phyloP scores from a whole-genome alignment of 2,113 vertebrate species.

The Corydoras maculifer region DNA sequence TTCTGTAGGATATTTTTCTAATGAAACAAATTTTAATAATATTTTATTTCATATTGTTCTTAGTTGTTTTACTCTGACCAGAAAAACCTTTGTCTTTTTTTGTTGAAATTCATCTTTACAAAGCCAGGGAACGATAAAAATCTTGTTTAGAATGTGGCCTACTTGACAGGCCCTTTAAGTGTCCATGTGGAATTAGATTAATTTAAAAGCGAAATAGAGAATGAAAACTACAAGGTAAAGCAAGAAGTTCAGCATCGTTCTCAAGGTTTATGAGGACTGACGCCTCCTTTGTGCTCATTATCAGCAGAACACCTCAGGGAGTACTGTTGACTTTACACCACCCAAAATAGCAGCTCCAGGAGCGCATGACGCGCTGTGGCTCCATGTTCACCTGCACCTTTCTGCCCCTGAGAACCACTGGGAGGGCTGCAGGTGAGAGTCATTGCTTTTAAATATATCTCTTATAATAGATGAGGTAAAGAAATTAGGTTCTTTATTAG shows the following conservation, averaged over 20 bases:
- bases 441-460: conserved; percentile 18
- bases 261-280: conserved; percentile 61
- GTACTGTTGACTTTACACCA: conserved; percentile 60
- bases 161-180: conserved; percentile 53
- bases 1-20: too few relatives aligned
- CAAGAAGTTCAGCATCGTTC: conserved; percentile 59
- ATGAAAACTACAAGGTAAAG: conserved; percentile 12
- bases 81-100: too few relatives aligned
- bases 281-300: conserved; percentile 71
- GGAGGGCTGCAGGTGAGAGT: conserved; percentile 22
- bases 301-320: conserved; percentile 66
- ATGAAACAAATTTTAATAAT: too few relatives aligned
- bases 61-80: too few relatives aligned
- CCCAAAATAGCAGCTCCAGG: conserved; percentile 62
- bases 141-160: conserved; percentile 55
- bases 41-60: too few relatives aligned
- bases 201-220: conserved; percentile 61
- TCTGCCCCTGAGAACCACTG: conserved; percentile 8
- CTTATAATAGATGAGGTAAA: neutral
- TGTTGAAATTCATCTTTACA: conserved; percentile 20
- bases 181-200: conserved; percentile 62
- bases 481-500: neutral
- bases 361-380: conserved; percentile 45
- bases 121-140: conserved; percentile 7
- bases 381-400: conserved; percentile 29